Conservation (phyloP, 1,140 invertebrate species). For the Nomia melanderi region DNA sequence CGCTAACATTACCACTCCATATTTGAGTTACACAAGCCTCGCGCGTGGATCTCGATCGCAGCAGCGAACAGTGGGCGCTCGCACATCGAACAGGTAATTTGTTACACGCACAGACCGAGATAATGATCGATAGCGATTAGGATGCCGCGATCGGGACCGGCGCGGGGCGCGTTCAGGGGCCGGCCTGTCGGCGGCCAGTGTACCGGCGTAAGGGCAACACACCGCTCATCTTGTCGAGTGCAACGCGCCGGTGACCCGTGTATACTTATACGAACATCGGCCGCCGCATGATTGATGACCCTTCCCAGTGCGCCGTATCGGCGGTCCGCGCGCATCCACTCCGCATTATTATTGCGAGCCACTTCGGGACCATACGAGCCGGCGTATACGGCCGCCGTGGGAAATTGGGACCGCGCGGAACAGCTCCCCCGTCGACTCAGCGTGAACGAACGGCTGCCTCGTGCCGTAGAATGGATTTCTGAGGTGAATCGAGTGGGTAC, state of each 20-base stretch:
- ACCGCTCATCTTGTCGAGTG: slow-evolving; percentile 40
- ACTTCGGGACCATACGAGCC: slow-evolving; percentile 19
- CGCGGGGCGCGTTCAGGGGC: slow-evolving; percentile 16
- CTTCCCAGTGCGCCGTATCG: slow-evolving; percentile 51
- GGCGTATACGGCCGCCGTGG: slow-evolving; percentile 29
- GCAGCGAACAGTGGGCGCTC: neutral
- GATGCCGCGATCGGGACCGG: slow-evolving; percentile 42
- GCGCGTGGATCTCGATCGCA: too few species aligned
- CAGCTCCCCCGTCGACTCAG: neutral
- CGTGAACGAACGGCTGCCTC: neutral
- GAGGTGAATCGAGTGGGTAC: too few species aligned
- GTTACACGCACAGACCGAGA: slow-evolving; percentile 41
- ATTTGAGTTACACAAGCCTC: too few species aligned
- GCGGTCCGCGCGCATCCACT: slow-evolving; percentile 51
- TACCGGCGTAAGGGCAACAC: slow-evolving; percentile 36
- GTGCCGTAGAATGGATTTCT: slow-evolving; percentile 8
- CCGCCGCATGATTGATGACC: slow-evolving; percentile 64
- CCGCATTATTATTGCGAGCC: slow-evolving; percentile 55
- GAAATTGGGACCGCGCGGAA: slow-evolving; percentile 30
- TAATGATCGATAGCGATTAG: slow-evolving; percentile 67
- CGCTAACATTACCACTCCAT: too few species aligned
- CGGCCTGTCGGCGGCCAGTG: slow-evolving; percentile 40
- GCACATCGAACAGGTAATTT: slow-evolving; percentile 15
- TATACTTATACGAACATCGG: slow-evolving; percentile 66
- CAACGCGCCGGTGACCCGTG: slow-evolving; percentile 55